Evolutionary conservation across 2,797 vertebrate species (phyloP).

Genomic region (Peromyscus nudipes): DNA sequence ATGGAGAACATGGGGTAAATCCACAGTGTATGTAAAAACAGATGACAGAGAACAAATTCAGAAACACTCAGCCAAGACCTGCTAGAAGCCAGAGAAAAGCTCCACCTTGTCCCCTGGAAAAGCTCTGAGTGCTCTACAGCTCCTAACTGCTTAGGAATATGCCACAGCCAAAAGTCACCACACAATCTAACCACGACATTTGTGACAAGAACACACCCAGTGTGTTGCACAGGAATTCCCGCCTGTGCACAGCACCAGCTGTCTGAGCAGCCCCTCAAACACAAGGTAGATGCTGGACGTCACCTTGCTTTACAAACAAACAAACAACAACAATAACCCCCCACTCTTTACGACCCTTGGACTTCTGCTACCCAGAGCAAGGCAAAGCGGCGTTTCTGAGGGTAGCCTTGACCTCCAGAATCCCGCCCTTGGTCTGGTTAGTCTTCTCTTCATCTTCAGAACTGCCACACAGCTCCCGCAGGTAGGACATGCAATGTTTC

Average conservation of each 20-base stretch:
- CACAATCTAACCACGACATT: not conserved
- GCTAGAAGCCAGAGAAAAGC: not conserved
- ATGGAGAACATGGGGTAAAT: not conserved
- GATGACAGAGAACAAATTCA: not conserved
- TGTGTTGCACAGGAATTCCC: not conserved
- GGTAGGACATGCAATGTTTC: no score
- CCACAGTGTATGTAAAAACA: not conserved
- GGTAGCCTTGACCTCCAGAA: not conserved
- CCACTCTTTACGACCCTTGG: not conserved
- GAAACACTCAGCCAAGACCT: not conserved
- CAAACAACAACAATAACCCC: not conserved
- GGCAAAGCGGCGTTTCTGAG: not conserved
- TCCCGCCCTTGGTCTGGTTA: not conserved
- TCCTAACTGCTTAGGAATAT: not conserved
- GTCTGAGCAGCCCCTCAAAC: fast-evolving
- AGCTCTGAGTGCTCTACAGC: not conserved
- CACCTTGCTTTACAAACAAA: not conserved
- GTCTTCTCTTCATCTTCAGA: not conserved
- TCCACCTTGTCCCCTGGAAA: not conserved
- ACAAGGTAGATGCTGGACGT: not conserved
- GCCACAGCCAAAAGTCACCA: not conserved
- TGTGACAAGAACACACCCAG: not conserved
- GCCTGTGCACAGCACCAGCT: fast-evolving
- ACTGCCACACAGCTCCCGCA: not conserved
- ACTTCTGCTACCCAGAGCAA: not conserved